A percentile compares a stretch with the other conserved stretches of the same genome.
These are phyloP conservation scores for Colostygia pectinataria DNA, from an alignment of 2,888 invertebrate species.

Conservation along the genomic window DNA sequence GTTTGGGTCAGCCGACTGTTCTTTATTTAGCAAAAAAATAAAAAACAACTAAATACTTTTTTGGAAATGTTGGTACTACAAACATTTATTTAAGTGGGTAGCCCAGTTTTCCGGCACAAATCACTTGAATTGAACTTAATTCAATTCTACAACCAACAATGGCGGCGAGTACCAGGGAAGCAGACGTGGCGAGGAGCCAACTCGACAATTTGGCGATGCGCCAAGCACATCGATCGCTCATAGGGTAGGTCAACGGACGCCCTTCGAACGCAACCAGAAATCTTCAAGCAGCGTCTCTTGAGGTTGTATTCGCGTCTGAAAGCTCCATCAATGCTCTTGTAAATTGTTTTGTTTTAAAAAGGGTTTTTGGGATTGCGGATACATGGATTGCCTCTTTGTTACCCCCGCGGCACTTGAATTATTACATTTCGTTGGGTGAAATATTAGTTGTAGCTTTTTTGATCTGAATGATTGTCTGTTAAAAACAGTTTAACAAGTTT, in stretches of 20 bases:
- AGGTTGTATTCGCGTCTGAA: not conserved
- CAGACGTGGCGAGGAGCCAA: slow-evolving; percentile 45
- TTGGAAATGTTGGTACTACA: not conserved
- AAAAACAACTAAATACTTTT: not conserved
- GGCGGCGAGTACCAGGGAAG: slow-evolving; percentile 23
- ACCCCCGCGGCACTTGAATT: too few relatives aligned
- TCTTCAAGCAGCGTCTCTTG: slow-evolving; percentile 14
- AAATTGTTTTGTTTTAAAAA: slow-evolving; percentile 7
- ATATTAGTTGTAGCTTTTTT: too few relatives aligned
- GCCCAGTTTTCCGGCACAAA: slow-evolving; percentile 8
- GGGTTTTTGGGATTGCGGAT: not conserved
- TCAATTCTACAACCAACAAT: slow-evolving; percentile 18
- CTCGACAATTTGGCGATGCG: slow-evolving; percentile 43
- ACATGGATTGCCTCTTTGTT: not conserved
- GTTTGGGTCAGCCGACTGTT: too few relatives aligned
- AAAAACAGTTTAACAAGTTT: too few relatives aligned
- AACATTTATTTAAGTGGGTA: not conserved
- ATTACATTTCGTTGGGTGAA: too few relatives aligned
- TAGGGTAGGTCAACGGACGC: slow-evolving; percentile 51
- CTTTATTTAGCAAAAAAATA: too few relatives aligned
- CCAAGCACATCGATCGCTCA: slow-evolving; percentile 58
- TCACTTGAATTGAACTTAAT: slow-evolving; percentile 20
- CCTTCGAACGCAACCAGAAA: slow-evolving; percentile 39
- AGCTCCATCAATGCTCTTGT: not conserved
- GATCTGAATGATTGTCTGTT: too few relatives aligned